Evolutionary conservation across 2,888 invertebrate species (phyloP).

Genomic region (Tyria jacobaeae): DNA sequence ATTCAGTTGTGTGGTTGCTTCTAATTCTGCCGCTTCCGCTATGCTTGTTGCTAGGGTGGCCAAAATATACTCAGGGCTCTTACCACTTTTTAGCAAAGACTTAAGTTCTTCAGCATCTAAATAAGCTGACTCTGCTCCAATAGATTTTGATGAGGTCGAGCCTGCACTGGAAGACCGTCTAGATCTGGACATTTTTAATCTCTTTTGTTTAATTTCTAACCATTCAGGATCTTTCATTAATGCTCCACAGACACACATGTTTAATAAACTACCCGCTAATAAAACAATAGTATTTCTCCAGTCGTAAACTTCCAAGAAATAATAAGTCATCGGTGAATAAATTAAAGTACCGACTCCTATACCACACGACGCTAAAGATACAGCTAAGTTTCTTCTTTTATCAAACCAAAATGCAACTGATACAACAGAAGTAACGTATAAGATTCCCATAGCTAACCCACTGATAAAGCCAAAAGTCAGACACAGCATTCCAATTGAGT

Average conservation of each 20-base stretch:
- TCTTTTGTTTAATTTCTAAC: conserved; percentile 88
- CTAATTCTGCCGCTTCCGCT: conserved; percentile 78
- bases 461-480: conserved; percentile 94
- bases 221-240: conserved; percentile 96
- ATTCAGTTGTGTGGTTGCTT: conserved; percentile 78
- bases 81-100: conserved; percentile 89
- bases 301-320: conserved; percentile 90
- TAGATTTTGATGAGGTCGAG: conserved; percentile 81
- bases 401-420: conserved; percentile 97
- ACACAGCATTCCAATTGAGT: conserved; percentile 91
- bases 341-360: conserved; percentile 95
- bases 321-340: conserved; percentile 94
- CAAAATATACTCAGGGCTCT: conserved; percentile 88
- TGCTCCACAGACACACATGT: conserved; percentile 94
- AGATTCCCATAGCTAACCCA: conserved; percentile 93
- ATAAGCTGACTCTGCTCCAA: conserved; percentile 81
- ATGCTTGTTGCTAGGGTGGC: conserved; percentile 87
- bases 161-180: conserved; percentile 81
- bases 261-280: conserved; percentile 92
- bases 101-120: conserved; percentile 89
- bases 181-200: conserved; percentile 75
- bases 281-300: conserved; percentile 94
- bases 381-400: conserved; percentile 93
- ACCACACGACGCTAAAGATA: conserved; percentile 94
- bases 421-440: conserved; percentile 96